Evolutionary conservation across 2,797 vertebrate species (phyloP), one percentile per base, ranked within the genome.

Genomic region (Diceros bicornis): DNA sequence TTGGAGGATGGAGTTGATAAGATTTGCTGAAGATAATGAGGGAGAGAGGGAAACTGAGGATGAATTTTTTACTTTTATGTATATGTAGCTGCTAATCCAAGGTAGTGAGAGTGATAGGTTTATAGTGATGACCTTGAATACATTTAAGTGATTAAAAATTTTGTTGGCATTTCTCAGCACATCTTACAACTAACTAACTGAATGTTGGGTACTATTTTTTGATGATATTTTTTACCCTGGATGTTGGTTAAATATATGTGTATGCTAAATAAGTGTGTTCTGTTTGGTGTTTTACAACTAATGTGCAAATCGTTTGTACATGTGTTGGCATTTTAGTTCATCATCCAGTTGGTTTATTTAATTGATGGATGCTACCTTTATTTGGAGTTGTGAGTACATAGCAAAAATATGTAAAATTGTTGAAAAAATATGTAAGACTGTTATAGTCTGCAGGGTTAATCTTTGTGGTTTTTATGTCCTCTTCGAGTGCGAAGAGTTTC

Each of bases 391-490:
- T 85, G 72, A 89, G 29, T 59, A 87, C 72, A 44, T 50, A 84
- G 68, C 37, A 92, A 71, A 94, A 89, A 66, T 68, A 50, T 17
- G 4, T 87, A 87, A 88, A 79, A 75, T 75, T 68, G 13, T 91
- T 88, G 34, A 83, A 83, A 89, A 85, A 93, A 37, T 86, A 25
- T 18, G 20, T 74, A 74, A 92, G 57, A 47, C 52, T 84, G 21
- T 85, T 59, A 27, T 74, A 52, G 79, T 95, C 77, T 81, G 4
- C 55, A 95, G 44, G 32, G n/a, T 79, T 93, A 72, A 44, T 94
- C 37, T 72, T 92, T 55, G 17, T 32, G n/a, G 75, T 41, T 96
- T 97, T 97, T 75, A 78, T 71, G 85, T 89, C 57, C 27, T 89
- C 83, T 91, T 71, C 0, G 1, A 79, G 47, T 71, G 47, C 69